A percentile compares a stretch with the other conserved stretches of the same genome.
Evolutionary conservation across 2,888 invertebrate genomes (phyloP).

Genomic region (Carcina quercana): DNA sequence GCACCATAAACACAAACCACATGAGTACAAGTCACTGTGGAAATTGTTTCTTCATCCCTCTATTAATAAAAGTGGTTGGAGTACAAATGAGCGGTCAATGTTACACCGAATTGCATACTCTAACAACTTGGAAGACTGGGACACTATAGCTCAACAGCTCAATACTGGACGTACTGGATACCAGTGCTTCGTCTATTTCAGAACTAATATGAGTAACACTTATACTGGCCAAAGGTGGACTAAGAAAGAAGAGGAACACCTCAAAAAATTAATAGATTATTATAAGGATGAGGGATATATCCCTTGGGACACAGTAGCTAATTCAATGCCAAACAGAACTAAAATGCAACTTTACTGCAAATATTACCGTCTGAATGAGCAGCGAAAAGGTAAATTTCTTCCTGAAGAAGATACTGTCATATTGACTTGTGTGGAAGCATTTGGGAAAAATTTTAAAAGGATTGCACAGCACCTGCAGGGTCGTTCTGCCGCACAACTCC

Average conservation of each 20-base stretch:
- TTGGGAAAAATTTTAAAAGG: constrained; percentile 76
- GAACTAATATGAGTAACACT: constrained; percentile 57
- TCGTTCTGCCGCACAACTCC: constrained; percentile 76
- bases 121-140: constrained; percentile 78
- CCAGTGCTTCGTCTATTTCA: constrained; percentile 80
- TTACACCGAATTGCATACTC: constrained; percentile 36
- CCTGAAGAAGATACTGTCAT: constrained; percentile 79
- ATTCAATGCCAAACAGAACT: constrained; percentile 76
- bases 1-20: constrained; percentile 72
- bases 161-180: constrained; percentile 77
- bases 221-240: constrained; percentile 73
- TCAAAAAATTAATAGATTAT: constrained; percentile 76
- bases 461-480: constrained; percentile 75
- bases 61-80: constrained; percentile 70
- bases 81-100: constrained; percentile 33
- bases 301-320: constrained; percentile 82
- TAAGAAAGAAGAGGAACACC: constrained; percentile 77
- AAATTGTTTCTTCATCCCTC: constrained; percentile 79
- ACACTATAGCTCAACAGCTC: constrained; percentile 73
- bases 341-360: constrained; percentile 80
- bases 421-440: constrained; percentile 74
- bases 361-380: constrained; percentile 47
- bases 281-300: constrained; percentile 78
- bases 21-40: constrained; percentile 83
- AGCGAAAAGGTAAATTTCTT: constrained; percentile 77